Base-by-base conservation (phyloP, 2,797 vertebrate species). In the Falco naumanni region DNA sequence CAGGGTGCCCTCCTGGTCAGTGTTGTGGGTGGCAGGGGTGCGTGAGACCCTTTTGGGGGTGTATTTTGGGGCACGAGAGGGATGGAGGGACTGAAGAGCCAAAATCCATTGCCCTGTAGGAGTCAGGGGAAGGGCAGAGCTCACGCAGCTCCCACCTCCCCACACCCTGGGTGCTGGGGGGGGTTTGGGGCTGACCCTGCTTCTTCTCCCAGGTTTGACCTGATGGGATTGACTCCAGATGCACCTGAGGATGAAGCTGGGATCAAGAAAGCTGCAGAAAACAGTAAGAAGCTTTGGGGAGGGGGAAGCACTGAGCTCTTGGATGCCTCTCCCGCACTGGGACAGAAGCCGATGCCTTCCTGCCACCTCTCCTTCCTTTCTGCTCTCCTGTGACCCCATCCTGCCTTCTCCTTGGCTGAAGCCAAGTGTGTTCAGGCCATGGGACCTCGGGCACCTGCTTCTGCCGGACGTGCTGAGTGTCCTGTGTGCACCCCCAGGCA, bases 261-360 rank as follows among this genome's bases (percentile, higher is more conserved):
- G 82, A 99, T 99, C 97, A 99, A 99, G 98, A 99, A 98, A 98
- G 99, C 99, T 28, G 98, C 99, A 93, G 99, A 99, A 89, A 99
- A 98, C 98, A 99, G 99, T 99, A 98, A 99, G 99, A 96, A 33
- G 39, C 37, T 56, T 29, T 26, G 41, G 69, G 41, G 43, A 56
- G 16, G 25, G 56, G 28, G 25, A 21, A 34, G 29, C 1, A 3
- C 16, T 28, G 69, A 77, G 56, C n/a, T 74, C 43, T 18, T 34
- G 54, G 17, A 33, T 4, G 2, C 43, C 13, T 78, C 11, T 80
- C 37, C 70, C 66, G 84, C 0, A 0, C n/a, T 57, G 70, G 39
- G 75, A 5, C 11, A 28, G 47, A 24, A 82, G 72, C 2, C 0
- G 41, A 5, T 18, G 34, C 29, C 26, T 37, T 76, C n/a, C 37